Base-by-base conservation (phyloP, 1,140 invertebrate species). In the Sogatella furcifera region DNA sequence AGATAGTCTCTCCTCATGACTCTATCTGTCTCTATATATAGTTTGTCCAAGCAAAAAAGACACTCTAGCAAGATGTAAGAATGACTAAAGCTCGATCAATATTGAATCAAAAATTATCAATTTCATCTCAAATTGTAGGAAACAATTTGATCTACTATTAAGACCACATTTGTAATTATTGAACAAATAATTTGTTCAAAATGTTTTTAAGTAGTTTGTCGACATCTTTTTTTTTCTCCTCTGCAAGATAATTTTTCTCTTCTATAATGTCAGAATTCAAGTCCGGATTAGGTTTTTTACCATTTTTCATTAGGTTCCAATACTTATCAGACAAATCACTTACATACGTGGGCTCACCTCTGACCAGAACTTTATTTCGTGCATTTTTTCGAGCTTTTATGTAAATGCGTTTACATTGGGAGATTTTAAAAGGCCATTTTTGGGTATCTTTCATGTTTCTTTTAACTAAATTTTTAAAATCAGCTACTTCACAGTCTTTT, bases 381-480 rank as follows among this genome's bases (percentile, higher is more conserved):
- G 41, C n/a, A 31, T 34, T 14, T 14, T 64, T 64, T 31, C 42
- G 24, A n/a, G 24, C 46, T 14, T n/a, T 64, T 61, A 17, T 34
- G 31, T 53, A 52, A 54, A 65, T 43, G 4, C 62, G 54, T 61
- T 65, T 65, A 28, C 21, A 44, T 61, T 53, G 11, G 13, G 28
- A 55, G 38, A 64, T 65, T 31, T 54, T 60, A 57, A 65, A 65
- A 59, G 63, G 55, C 59, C 59, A 65, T 17, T 41, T 10, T 0
- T 44, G 38, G 42, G 55, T 41, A 17, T 14, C 8, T 49, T 60
- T 57, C 0, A 61, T 21, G 41, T 38, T 9, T 52, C 11, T 22
- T 31, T 22, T 34, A 38, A 43, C 14, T 34, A 14, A n/a, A n/a
- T 11, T 49, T 19, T 65, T 65, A 24, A 43, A 65, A 15, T 61